phyloP scores from a whole-genome alignment of 2,797 vertebrate genomes.

The Steatocranus sp. region DNA sequence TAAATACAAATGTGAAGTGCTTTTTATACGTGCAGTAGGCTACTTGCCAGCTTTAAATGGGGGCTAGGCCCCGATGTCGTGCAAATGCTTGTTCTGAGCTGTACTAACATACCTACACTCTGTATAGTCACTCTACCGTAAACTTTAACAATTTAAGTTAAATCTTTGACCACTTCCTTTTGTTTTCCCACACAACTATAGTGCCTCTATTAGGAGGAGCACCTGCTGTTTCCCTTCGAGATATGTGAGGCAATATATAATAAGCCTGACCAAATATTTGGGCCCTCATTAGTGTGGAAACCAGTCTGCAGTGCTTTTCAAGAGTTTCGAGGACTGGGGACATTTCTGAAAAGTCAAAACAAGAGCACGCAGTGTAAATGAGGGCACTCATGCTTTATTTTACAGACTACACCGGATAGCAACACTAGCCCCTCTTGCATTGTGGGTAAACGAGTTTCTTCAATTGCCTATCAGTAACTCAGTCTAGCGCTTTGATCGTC shows the following conservation, averaged over 20 bases:
- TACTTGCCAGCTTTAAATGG: not conserved
- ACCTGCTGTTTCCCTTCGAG: not conserved
- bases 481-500: fast-evolving
- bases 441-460: conserved; percentile 53
- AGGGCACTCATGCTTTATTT: conserved; percentile 17
- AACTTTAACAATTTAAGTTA: not conserved
- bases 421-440: not conserved
- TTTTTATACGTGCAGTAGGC: not conserved
- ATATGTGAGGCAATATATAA: not conserved
- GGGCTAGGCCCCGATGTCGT: fast-evolving
- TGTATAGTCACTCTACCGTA: not conserved
- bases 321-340: not conserved
- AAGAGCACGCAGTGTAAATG: not conserved
- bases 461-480: fast-evolving
- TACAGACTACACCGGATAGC: not conserved
- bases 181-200: not conserved
- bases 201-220: not conserved
- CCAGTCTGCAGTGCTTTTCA: too few species aligned
- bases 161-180: not conserved
- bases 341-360: conserved; percentile 9
- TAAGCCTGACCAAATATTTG: not conserved
- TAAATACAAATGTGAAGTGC: not conserved
- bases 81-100: not conserved
- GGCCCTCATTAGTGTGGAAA: not conserved
- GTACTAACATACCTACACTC: not conserved